Evolutionary conservation across 2,888 invertebrate genomes (phyloP).

Genomic region (Drosophila parthenogenetica): DNA sequence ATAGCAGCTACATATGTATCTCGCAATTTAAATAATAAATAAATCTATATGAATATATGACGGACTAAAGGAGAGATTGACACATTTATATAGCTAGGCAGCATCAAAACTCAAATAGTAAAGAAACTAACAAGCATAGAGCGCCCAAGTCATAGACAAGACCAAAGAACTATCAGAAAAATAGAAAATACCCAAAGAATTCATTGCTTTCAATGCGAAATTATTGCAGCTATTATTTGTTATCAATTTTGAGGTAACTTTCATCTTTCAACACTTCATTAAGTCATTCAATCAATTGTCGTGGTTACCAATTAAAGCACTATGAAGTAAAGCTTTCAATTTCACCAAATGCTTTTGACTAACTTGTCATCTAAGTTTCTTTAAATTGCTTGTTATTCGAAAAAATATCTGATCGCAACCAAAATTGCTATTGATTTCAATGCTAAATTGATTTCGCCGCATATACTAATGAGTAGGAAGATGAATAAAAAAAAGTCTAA

Average conservation of each 20-base stretch:
- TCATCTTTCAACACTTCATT: constrained; percentile 24
- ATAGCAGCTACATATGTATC: constrained; percentile 15
- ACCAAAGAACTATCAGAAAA: neutral
- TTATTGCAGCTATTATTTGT: constrained; percentile 5
- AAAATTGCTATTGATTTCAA: constrained; percentile 55
- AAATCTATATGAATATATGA: too few species aligned
- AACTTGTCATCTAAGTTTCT: constrained; percentile 41
- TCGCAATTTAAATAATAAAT: constrained; percentile 3
- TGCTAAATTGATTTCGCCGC: constrained; percentile 51
- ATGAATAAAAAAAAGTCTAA: constrained; percentile 22
- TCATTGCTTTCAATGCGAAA: constrained; percentile 4
- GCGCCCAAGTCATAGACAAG: neutral
- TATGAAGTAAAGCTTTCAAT: neutral
- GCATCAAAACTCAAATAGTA: neutral
- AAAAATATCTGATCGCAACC: constrained; percentile 35
- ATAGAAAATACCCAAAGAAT: neutral
- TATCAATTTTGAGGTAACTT: constrained; percentile 33
- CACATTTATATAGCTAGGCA: too few species aligned
- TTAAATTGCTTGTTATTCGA: constrained; percentile 58
- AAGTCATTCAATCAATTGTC: constrained; percentile 2
- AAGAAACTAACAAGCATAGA: neutral
- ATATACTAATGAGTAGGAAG: constrained; percentile 34
- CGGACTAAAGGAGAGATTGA: too few species aligned
- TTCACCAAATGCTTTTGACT: neutral
- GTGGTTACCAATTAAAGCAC: neutral